Conservation (phyloP, 2,113 vertebrate genomes). For the Spea multiplicata region DNA sequence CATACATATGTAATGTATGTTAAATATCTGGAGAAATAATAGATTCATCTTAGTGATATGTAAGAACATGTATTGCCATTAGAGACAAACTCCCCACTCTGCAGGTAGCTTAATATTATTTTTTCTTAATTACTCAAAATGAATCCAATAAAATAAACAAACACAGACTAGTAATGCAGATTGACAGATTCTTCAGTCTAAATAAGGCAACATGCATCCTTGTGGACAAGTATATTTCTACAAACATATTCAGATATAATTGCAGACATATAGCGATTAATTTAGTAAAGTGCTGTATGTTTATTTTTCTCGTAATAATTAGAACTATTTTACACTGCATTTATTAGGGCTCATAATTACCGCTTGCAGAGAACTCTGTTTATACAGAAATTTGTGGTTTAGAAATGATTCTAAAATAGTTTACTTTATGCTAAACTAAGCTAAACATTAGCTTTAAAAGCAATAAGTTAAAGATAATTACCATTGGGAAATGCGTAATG, state of each 20-base stretch:
- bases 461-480: background rate
- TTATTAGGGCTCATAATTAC: background rate
- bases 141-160: background rate
- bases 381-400: background rate
- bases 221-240: background rate
- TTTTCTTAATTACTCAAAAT: too few relatives aligned
- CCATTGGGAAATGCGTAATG: too few relatives aligned
- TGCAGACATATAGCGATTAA: background rate
- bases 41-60: too few relatives aligned
- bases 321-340: background rate
- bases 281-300: background rate
- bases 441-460: background rate
- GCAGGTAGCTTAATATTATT: too few relatives aligned
- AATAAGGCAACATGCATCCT: background rate
- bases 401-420: background rate
- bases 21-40: too few relatives aligned
- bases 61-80: too few relatives aligned
- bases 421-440: background rate
- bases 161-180: background rate
- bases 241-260: background rate
- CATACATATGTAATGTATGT: too few relatives aligned
- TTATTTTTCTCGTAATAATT: constrained; percentile 4
- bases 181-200: background rate
- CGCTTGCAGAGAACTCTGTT: background rate
- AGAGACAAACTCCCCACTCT: too few relatives aligned